These are phyloP conservation scores for Aproaerema taeniolella DNA, from an alignment of 2,888 invertebrate genomes.

Conservation along the genomic window DNA sequence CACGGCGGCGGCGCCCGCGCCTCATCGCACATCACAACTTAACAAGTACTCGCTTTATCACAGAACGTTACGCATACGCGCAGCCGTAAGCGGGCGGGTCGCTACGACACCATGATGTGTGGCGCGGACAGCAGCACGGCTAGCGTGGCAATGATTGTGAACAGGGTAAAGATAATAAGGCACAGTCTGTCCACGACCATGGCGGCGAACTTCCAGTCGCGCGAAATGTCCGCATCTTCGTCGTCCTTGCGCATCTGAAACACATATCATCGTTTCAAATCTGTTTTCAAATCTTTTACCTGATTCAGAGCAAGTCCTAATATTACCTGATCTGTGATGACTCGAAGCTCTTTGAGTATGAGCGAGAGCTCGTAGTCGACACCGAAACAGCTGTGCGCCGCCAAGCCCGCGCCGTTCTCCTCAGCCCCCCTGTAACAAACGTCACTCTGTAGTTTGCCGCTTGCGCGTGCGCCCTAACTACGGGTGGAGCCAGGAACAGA, in stretches of 20 bases:
- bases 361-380: constrained; percentile 95
- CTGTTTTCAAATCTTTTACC: no score
- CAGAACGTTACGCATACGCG: constrained; percentile 79
- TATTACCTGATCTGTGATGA: constrained; percentile 94
- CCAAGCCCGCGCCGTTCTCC: constrained; percentile 85
- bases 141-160: constrained; percentile 98
- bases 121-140: constrained; percentile 98
- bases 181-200: constrained; percentile 99
- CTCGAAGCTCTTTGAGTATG: constrained; percentile 95
- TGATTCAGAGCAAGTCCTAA: no score
- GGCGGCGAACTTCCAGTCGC: constrained; percentile 99
- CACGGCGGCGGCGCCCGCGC: constrained; percentile 67
- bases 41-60: constrained; percentile 83
- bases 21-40: constrained; percentile 79
- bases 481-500: constrained; percentile 66
- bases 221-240: constrained; percentile 94
- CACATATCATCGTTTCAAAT: no score
- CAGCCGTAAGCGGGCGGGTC: constrained; percentile 74
- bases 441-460: constrained; percentile 64
- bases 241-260: constrained; percentile 95
- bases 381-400: constrained; percentile 92
- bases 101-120: constrained; percentile 95
- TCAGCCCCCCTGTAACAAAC: constrained; percentile 70
- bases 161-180: constrained; percentile 99
- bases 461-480: constrained; percentile 61